Evolutionary conservation across 2,797 vertebrate genomes (phyloP), one percentile per base, ranked within the genome.

Genomic region (Parambassis ranga): DNA sequence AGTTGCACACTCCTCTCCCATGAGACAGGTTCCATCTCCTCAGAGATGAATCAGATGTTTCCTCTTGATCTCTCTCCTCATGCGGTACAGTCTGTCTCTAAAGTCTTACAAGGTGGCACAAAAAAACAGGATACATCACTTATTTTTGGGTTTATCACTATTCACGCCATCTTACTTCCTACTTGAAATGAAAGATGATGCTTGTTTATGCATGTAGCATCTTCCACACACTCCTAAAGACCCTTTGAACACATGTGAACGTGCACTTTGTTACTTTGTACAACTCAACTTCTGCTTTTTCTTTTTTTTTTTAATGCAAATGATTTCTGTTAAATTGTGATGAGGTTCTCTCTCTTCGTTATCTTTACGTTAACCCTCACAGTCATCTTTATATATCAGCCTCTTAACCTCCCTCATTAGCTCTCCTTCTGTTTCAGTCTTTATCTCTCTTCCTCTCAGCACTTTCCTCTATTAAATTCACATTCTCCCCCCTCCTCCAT

Each of bases 391-490:
- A 33, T 33, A 33, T 28, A 30, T 68, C 62, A 59, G 43, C 41
- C 41, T 75, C 52, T 65, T 51, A 49, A 46, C 42, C 32, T 64
- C 52, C 53, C 44, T 66, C 7, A 8, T 79, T 63, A 53, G 35
- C 44, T 37, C 42, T 60, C 44, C 53, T 32, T 62, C 72, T 62
- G 42, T 56, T 46, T 64, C 43, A 5, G 3, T 47, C 35, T 42
- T 41, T 37, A 19, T 74, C 67, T 59, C 43, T 42, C 37, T 55
- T 26, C 42, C 65, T 67, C 41, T 46, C 59, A 41, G 42, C 62
- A 52, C 33, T 67, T 77, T 65, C 41, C 59, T n/a, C 56, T 51
- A 72, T 71, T 83, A 74, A 79, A 80, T 65, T 60, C 77, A 55
- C 55, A 78, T 77, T 74, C 77, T 56, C 65, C 32, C 51, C 56